phyloP scores from a whole-genome alignment of 2,113 vertebrate genomes.

The Pelecanus crispus region DNA sequence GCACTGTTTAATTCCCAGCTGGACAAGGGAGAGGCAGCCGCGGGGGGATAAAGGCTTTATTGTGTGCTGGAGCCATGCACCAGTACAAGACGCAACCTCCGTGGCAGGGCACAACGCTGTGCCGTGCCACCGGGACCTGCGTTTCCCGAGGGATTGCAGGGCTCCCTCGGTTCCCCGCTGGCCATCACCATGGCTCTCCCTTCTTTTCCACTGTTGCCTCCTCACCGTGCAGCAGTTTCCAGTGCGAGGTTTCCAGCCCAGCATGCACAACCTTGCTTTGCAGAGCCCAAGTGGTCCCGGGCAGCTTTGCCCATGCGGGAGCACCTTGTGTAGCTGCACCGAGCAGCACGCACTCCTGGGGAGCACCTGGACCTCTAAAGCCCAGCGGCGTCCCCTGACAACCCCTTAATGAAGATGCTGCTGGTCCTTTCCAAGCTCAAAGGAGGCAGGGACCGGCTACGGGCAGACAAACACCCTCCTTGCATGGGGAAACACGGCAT shows the following conservation, averaged over 20 bases:
- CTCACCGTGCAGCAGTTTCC: background rate
- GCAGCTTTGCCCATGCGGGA: background rate
- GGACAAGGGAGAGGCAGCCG: background rate
- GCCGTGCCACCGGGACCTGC: background rate
- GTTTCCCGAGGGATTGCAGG: background rate
- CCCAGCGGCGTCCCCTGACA: background rate
- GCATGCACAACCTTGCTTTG: background rate
- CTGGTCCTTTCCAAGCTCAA: accelerated
- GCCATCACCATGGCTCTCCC: background rate
- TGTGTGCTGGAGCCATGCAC: background rate
- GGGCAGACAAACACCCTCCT: background rate
- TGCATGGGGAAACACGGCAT: accelerated
- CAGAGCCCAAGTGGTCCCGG: accelerated
- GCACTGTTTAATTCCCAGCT: conserved; percentile 22
- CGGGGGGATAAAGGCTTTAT: conserved; percentile 23
- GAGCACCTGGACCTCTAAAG: background rate
- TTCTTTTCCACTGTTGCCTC: background rate
- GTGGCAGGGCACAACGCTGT: background rate
- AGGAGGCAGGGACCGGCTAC: background rate
- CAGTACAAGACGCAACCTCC: background rate
- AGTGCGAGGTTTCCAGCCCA: background rate
- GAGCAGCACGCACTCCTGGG: background rate
- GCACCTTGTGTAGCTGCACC: background rate
- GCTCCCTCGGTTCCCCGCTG: background rate
- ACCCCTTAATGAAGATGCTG: background rate